Percentiles rank a stretch among this genome's conserved stretches.
phyloP scores from a whole-genome alignment of 2,888 invertebrate genomes.

The Bursaphelenchus okinawaensis region DNA sequence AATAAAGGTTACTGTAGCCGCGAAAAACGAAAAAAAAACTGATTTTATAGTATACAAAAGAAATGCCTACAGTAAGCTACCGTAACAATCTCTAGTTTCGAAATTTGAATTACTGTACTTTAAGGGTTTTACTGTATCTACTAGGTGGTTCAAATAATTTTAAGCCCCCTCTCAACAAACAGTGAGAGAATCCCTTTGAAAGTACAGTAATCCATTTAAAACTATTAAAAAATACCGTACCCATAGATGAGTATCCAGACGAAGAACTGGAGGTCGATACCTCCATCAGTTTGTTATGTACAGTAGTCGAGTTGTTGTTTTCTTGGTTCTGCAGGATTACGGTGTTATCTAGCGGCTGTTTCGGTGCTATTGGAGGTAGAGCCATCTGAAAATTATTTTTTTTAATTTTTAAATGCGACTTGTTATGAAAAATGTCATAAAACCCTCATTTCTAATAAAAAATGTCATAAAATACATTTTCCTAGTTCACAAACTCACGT shows the following conservation, averaged over 20 bases:
- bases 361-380: slow-evolving; percentile 22
- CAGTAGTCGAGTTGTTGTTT: slow-evolving; percentile 11
- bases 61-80: too few relatives aligned
- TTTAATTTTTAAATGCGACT: too few relatives aligned
- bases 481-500: slow-evolving; percentile 13
- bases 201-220: slow-evolving; percentile 11
- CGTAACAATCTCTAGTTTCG: too few relatives aligned
- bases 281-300: slow-evolving; percentile 22
- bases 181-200: too few relatives aligned
- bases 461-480: too few relatives aligned
- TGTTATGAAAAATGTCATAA: not conserved
- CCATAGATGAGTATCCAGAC: slow-evolving; percentile 37
- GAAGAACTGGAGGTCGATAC: slow-evolving; percentile 28
- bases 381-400: slow-evolving; percentile 18
- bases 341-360: slow-evolving; percentile 1
- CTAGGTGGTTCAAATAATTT: too few relatives aligned
- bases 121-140: too few relatives aligned
- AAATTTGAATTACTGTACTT: too few relatives aligned
- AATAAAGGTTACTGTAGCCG: not conserved
- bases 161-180: too few relatives aligned
- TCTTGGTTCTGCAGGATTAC: not conserved
- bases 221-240: slow-evolving; percentile 17
- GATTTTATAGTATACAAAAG: too few relatives aligned
- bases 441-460: not conserved
- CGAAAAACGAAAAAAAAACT: too few relatives aligned